Percentiles rank a stretch among this genome's conserved stretches.
phyloP scores from a whole-genome alignment of 2,797 vertebrate genomes.

The Hemibagrus guttatus region DNA sequence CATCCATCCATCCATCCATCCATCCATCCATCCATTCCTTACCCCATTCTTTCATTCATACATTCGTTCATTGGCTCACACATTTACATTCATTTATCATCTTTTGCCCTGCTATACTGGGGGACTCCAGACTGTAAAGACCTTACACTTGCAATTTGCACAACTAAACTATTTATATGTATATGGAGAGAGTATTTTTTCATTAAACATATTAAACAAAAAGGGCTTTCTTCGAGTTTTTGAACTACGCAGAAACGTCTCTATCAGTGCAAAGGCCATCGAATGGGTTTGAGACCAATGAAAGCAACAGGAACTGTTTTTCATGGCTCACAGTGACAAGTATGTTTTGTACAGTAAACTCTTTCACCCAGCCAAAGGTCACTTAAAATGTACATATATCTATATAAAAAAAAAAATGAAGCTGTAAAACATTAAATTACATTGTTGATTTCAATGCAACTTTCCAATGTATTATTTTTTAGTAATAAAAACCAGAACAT shows the following conservation, averaged over 20 bases:
- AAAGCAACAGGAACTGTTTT: conserved; percentile 32
- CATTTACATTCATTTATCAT: conserved; percentile 19
- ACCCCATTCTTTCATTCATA: not conserved
- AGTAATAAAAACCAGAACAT: conserved; percentile 66
- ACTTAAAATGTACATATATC: not conserved
- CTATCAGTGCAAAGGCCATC: not conserved
- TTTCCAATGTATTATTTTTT: conserved; percentile 62
- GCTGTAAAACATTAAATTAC: conserved; percentile 43
- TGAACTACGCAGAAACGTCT: conserved; percentile 17
- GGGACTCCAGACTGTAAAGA: conserved; percentile 47
- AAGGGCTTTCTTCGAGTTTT: conserved; percentile 49
- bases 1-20: conserved; percentile 19
- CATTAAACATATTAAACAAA: conserved; percentile 57
- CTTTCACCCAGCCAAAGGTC: conserved; percentile 32
- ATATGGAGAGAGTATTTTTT: conserved; percentile 66
- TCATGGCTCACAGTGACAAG: conserved; percentile 8
- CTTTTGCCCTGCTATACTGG: conserved; percentile 52
- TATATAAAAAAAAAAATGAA: not conserved
- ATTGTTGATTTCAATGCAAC: conserved; percentile 52
- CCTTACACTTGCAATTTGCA: conserved; percentile 73
- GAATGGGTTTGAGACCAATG: conserved; percentile 21
- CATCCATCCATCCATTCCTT: conserved; percentile 25
- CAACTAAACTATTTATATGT: conserved; percentile 74
- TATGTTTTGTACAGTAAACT: conserved; percentile 58
- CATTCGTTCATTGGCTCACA: conserved; percentile 4